A percentile compares a stretch with the other conserved stretches of the same genome.
Conservation (phyloP, 2,113 vertebrate genomes). For the Pteropus alecto region DNA sequence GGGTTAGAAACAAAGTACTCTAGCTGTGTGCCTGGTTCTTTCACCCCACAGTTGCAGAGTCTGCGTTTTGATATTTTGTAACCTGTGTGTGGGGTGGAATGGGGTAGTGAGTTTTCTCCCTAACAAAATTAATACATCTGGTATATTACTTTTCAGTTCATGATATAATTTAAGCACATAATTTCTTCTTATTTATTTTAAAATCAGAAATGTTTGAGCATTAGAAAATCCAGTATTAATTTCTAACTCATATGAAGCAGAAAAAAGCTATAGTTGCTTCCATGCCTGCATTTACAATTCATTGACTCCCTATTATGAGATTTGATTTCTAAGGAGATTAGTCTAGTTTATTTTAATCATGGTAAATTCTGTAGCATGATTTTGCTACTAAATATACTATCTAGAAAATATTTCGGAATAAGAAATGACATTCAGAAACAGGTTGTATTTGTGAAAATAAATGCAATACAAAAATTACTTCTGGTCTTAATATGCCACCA, state of each 20-base stretch:
- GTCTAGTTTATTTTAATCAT: not conserved
- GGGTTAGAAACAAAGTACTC: not conserved
- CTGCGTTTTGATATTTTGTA: not conserved
- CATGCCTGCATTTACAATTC: not conserved
- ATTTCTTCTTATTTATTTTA: not conserved
- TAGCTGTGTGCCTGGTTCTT: not conserved
- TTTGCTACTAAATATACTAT: not conserved
- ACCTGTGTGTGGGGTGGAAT: too few species aligned
- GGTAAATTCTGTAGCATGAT: not conserved
- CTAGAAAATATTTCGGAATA: not conserved
- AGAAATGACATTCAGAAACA: not conserved
- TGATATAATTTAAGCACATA: not conserved
- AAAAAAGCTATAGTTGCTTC: not conserved
- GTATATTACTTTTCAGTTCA: not conserved
- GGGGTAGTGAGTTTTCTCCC: not conserved
- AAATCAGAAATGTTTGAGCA: not conserved
- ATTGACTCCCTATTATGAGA: not conserved
- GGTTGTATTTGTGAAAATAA: not conserved
- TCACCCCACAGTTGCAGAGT: not conserved
- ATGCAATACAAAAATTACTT: not conserved
- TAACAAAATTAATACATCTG: not conserved
- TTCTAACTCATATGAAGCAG: not conserved
- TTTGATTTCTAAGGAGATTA: not conserved
- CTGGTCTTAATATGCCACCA: not conserved
- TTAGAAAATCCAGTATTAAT: not conserved